These are phyloP conservation scores for Catocala sponsa DNA, from an alignment of 2,888 invertebrate genomes.

Conservation along the genomic window DNA sequence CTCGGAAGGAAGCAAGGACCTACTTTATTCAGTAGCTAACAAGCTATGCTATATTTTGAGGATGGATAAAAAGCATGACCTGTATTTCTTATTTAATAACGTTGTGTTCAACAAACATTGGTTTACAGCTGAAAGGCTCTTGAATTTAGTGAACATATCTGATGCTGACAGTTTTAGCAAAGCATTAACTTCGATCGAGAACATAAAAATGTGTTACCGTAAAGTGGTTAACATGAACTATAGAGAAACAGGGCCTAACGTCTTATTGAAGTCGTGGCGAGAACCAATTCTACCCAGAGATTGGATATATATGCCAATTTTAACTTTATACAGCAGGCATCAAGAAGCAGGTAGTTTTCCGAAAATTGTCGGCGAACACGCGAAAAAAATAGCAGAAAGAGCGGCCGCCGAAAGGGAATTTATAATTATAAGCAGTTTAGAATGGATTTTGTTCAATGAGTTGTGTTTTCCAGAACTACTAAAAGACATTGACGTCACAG, in stretches of 20 bases:
- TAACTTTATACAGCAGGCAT: slow-evolving; percentile 87
- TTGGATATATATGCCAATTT: slow-evolving; percentile 93
- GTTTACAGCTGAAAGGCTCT: slow-evolving; percentile 87
- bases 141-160: slow-evolving; percentile 85
- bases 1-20: slow-evolving; percentile 78
- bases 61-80: slow-evolving; percentile 86
- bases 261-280: slow-evolving; percentile 84
- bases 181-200: slow-evolving; percentile 69
- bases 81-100: slow-evolving; percentile 87
- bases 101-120: slow-evolving; percentile 89
- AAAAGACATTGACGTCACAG: slow-evolving; percentile 86
- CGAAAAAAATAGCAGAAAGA: slow-evolving; percentile 64
- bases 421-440: slow-evolving; percentile 84
- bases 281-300: slow-evolving; percentile 92
- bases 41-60: slow-evolving; percentile 89
- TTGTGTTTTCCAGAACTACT: slow-evolving; percentile 87
- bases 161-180: slow-evolving; percentile 78
- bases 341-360: slow-evolving; percentile 68
- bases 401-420: slow-evolving; percentile 75
- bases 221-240: slow-evolving; percentile 75
- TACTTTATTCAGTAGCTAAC: slow-evolving; percentile 87
- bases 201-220: slow-evolving; percentile 79
- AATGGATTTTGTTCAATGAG: slow-evolving; percentile 90
- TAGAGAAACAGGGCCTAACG: slow-evolving; percentile 66
- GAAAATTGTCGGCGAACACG: slow-evolving; percentile 62